Conservation (phyloP, 2,888 invertebrate genomes). For the Oscheius myriophilus region DNA sequence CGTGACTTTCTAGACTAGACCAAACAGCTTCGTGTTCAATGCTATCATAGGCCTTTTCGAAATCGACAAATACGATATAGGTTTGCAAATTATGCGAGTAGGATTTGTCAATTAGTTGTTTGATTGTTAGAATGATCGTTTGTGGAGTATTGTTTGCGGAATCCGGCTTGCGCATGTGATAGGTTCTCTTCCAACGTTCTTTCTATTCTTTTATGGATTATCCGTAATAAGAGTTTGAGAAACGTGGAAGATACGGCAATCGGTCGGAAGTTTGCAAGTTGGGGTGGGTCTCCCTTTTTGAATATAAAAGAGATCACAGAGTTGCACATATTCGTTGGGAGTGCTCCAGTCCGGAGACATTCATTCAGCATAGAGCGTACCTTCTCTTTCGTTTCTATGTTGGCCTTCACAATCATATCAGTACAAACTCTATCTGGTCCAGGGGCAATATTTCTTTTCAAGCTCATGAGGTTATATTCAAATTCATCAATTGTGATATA, state of each 20-base stretch:
- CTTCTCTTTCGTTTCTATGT: neutral
- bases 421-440: neutral
- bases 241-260: neutral
- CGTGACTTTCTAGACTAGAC: no score
- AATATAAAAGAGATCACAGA: neutral
- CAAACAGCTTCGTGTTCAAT: no score
- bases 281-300: neutral
- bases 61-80: no score
- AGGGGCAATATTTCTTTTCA: slow-evolving; percentile 2
- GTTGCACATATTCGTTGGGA: neutral
- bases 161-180: neutral
- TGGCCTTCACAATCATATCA: neutral
- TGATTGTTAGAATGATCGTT: neutral
- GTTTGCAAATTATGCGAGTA: no score
- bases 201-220: neutral
- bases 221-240: neutral
- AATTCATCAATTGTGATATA: no score
- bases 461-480: neutral
- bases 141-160: neutral
- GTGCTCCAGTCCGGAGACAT: neutral
- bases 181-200: neutral
- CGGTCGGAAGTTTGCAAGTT: slow-evolving; percentile 3
- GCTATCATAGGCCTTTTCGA: no score
- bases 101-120: neutral
- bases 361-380: neutral